Base-by-base conservation (phyloP, 2,888 invertebrate genomes). In the Protonemura montana region DNA sequence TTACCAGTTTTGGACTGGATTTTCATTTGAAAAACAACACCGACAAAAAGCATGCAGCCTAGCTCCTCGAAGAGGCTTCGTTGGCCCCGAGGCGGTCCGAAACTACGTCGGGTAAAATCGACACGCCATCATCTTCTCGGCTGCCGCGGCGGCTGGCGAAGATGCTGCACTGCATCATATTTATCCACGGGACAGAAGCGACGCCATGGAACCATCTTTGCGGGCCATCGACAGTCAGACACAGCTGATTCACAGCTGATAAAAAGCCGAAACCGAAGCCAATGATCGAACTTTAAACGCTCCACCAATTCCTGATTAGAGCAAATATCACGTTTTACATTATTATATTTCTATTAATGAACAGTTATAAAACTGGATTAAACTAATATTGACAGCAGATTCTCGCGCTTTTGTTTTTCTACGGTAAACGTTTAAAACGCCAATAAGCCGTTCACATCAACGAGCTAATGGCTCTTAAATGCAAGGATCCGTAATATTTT, bases 241-340 rank as follows among this genome's bases (percentile, higher is more conserved):
- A 41, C 41, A 13, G 13, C 5, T 41, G 41, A 41, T 41, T 41
- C 59, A 59, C 6, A 3, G 1, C 21, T 21, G 59, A 59, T 59
- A 21, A 78, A n/a, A 78, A 26, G 26, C 78, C 28, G 78, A 78
- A 27, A 78, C 78, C 78, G 78, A 78, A 16, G 78, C 78, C 26
- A 26, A 6, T n/a, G 81, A 30, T n/a, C 21, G 29, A 28, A n/a
- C 29, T n/a, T 29, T 81, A 30, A 81, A 81, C 81, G 81, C 16
- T 78, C 30, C 81, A 81, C 29, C 84, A 76, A 25, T 76, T 84
- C 10, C 59, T 10, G 30, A 42, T 84, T 84, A 16, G 59, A 84
- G 10, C 84, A 84, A 84, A 84, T 76, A 84, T 84, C 84, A 84
- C 84, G 84, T 84, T 76, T 84, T 59, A 21, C 27, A 84, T 84